These are phyloP conservation scores for Theocolax elegans DNA, from an alignment of 1,140 invertebrate species.

Conservation along the genomic window DNA sequence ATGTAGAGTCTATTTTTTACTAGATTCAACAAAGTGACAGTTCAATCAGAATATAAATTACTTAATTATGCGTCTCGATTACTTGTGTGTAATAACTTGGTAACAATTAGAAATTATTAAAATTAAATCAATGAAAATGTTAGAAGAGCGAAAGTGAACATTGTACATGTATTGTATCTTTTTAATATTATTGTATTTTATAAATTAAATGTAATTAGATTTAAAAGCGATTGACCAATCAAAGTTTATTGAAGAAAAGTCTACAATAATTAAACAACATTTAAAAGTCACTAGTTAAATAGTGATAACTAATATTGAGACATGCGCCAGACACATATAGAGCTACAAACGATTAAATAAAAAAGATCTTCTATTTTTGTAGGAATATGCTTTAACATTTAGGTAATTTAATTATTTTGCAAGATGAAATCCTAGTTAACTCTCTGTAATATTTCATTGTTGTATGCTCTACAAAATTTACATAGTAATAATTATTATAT, in stretches of 20 bases:
- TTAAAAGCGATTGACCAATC: slow-evolving; percentile 40
- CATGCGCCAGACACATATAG: slow-evolving; percentile 62
- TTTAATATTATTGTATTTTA: slow-evolving; percentile 10
- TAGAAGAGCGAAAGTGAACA: slow-evolving; percentile 13
- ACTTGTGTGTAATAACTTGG: slow-evolving; percentile 40
- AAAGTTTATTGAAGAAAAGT: slow-evolving; percentile 46
- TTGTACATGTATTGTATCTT: slow-evolving; percentile 6
- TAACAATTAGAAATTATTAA: slow-evolving; percentile 12
- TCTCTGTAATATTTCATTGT: too few species aligned
- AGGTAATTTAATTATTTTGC: slow-evolving; percentile 17
- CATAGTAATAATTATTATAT: too few species aligned
- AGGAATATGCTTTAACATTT: slow-evolving; percentile 21
- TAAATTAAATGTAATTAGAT: slow-evolving; percentile 13
- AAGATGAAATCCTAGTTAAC: background rate
- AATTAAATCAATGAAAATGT: too few species aligned
- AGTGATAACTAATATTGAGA: too few species aligned
- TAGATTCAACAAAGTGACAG: slow-evolving; percentile 12
- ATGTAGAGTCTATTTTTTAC: slow-evolving; percentile 9
- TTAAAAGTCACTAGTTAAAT: slow-evolving; percentile 19
- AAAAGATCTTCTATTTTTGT: slow-evolving; percentile 34
- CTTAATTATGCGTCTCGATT: slow-evolving; percentile 24
- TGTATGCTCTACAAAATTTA: too few species aligned
- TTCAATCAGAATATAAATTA: slow-evolving; percentile 18
- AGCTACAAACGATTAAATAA: slow-evolving; percentile 45
- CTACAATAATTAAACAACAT: slow-evolving; percentile 13